Evolutionary conservation across 2,113 vertebrate genomes (phyloP), one percentile per base, ranked within the genome.

Genomic region (Neodontobutis hainanensis): DNA sequence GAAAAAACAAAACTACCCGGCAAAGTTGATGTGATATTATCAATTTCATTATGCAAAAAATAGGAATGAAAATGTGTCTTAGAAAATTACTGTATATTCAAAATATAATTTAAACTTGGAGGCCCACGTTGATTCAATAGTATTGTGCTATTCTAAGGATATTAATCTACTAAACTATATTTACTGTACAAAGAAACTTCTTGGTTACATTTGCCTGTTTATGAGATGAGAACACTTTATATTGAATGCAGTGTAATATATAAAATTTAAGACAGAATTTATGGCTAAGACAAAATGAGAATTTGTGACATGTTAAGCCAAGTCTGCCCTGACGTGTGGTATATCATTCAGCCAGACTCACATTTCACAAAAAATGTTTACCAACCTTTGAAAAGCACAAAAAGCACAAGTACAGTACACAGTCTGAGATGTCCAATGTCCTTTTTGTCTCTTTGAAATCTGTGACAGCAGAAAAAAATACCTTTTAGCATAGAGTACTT

Each of bases 21-120:
- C 83, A 77, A 88, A 84, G 83, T 84, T 90, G 82, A 92, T 92
- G 89, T 87, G 88, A 91, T 87, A 89, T 89, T 88, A 87, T 90
- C 81, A 91, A 89, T 89, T 92, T 91, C 81, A 92, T 92, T 86
- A 93, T 92, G 92, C 92, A 94, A 94, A 88, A 65, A 90, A 90
- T 91, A 90, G 90, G 86, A 88, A 70, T 84, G 82, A 56, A 91
- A 80, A 80, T 73, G 77, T 88, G 87, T 92, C 84, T 87, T 82
- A 90, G 80, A 55, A 77, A 83, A 85, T 86, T 80, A 88, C 78
- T 91, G 86, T 83, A 89, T 83, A 85, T 90, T 90, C 70, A 87
- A 85, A 61, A 78, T 85, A 77, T 89, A 84, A 88, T 92, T 91
- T 85, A 78, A 90, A 90, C 88, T 88, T 75, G 84, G 73, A 90